Evolutionary conservation across 2,113 vertebrate species (phyloP).

Genomic region (Sisor rabdophorus): DNA sequence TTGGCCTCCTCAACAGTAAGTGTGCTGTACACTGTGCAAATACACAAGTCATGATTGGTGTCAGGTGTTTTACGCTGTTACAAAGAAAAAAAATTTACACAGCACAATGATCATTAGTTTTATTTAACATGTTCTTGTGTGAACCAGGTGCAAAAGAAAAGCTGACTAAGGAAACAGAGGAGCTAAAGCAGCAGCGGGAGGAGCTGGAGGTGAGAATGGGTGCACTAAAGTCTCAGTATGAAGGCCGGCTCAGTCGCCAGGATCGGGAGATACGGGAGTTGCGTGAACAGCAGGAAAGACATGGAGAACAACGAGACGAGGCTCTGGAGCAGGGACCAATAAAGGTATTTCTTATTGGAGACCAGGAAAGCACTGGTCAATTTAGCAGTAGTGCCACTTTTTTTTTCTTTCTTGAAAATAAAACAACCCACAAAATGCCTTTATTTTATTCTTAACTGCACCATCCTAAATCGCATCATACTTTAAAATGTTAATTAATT

Average conservation of each 20-base stretch:
- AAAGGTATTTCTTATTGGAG: slow-evolving; percentile 70
- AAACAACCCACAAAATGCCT: not conserved
- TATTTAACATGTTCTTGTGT: not conserved
- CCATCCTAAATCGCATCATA: too few species aligned
- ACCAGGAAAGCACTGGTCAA: not conserved
- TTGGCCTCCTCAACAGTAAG: slow-evolving; percentile 81
- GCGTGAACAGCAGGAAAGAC: slow-evolving; percentile 89
- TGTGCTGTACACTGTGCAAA: not conserved
- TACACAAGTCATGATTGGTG: not conserved
- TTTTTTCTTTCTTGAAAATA: not conserved
- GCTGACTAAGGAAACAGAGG: slow-evolving; percentile 86
- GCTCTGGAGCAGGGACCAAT: slow-evolving; percentile 79
- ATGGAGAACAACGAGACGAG: slow-evolving; percentile 90
- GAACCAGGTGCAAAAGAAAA: slow-evolving; percentile 82
- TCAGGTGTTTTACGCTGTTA: not conserved
- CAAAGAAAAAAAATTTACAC: not conserved
- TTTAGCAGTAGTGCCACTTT: not conserved
- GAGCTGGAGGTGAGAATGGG: slow-evolving; percentile 91
- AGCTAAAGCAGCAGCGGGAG: slow-evolving; percentile 87
- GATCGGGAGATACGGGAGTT: slow-evolving; percentile 83
- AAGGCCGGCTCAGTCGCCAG: slow-evolving; percentile 86
- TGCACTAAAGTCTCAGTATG: slow-evolving; percentile 91
- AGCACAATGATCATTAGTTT: not conserved
- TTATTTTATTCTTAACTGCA: not conserved
- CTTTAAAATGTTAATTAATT: too few species aligned